Percentiles rank a stretch among this genome's conserved stretches.
phyloP scores from a whole-genome alignment of 2,888 invertebrate genomes.

The Bellardia bayeri region DNA sequence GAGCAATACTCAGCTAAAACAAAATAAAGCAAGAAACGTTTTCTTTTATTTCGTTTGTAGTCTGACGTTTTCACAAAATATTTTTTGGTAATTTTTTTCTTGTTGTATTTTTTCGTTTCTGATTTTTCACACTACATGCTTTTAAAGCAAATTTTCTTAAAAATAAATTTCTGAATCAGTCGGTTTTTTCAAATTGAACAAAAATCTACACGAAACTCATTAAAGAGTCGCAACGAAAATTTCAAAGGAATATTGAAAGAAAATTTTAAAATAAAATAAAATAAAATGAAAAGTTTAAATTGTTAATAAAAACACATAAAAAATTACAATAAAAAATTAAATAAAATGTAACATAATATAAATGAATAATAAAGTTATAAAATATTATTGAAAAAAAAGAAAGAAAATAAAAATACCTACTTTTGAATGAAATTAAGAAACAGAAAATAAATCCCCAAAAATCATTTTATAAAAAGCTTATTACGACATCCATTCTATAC shows the following conservation, averaged over 20 bases:
- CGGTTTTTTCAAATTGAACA: slow-evolving; percentile 69
- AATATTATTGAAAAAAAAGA: background rate
- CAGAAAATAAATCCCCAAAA: background rate
- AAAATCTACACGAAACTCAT: slow-evolving; percentile 63
- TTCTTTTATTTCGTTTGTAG: background rate
- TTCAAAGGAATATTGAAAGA: background rate
- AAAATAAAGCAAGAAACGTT: too few relatives aligned
- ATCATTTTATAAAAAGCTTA: background rate
- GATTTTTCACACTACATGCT: slow-evolving; percentile 49
- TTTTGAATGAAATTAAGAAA: background rate
- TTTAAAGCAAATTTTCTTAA: slow-evolving; percentile 64
- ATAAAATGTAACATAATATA: background rate
- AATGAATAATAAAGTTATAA: background rate
- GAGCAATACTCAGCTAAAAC: background rate
- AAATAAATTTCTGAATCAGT: slow-evolving; percentile 70
- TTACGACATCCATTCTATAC: slow-evolving; percentile 33
- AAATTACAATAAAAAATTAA: background rate
- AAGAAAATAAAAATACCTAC: slow-evolving; percentile 9
- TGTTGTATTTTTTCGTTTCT: background rate
- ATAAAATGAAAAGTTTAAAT: slow-evolving; percentile 18
- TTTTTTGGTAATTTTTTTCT: slow-evolving; percentile 23
- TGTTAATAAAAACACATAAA: slow-evolving; percentile 26
- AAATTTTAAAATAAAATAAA: slow-evolving; percentile 15
- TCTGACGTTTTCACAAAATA: background rate
- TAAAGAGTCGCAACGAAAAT: slow-evolving; percentile 48